These are phyloP conservation scores for Drosophila anomelani DNA, from an alignment of 2,888 invertebrate genomes.

Conservation along the genomic window DNA sequence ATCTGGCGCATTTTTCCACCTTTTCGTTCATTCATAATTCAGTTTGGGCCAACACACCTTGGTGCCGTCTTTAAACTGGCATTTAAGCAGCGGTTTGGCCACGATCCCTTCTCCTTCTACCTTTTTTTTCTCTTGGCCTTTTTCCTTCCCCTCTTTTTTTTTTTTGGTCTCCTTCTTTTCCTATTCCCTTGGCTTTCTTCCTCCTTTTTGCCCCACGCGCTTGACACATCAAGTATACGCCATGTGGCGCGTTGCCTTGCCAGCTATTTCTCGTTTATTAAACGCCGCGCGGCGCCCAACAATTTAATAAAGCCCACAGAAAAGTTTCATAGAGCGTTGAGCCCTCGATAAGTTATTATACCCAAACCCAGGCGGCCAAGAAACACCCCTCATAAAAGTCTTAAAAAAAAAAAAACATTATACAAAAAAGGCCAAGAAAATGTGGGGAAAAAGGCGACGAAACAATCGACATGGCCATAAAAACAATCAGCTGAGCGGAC, in stretches of 20 bases:
- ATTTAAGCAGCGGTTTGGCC: conserved; percentile 39
- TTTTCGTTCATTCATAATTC: conserved; percentile 51
- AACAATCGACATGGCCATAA: conserved; percentile 32
- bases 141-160: neutral
- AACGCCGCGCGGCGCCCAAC: conserved; percentile 37
- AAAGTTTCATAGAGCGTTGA: conserved; percentile 24
- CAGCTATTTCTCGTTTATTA: conserved; percentile 48
- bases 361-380: neutral
- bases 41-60: conserved; percentile 33
- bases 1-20: conserved; percentile 26
- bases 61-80: conserved; percentile 37
- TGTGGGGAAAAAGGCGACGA: conserved; percentile 21
- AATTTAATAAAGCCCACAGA: conserved; percentile 39
- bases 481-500: conserved; percentile 24
- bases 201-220: conserved; percentile 17
- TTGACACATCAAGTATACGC: conserved; percentile 44
- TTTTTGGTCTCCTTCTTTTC: no score
- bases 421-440: neutral
- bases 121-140: neutral
- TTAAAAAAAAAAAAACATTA: neutral
- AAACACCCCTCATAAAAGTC: conserved; percentile 10
- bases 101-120: neutral
- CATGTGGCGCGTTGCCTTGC: conserved; percentile 40
- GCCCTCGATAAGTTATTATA: conserved; percentile 28
- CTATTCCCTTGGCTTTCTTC: neutral